Evolutionary conservation across 2,888 invertebrate species (phyloP), one percentile per base, ranked within the genome.

Genomic region (Cinara cedri): DNA sequence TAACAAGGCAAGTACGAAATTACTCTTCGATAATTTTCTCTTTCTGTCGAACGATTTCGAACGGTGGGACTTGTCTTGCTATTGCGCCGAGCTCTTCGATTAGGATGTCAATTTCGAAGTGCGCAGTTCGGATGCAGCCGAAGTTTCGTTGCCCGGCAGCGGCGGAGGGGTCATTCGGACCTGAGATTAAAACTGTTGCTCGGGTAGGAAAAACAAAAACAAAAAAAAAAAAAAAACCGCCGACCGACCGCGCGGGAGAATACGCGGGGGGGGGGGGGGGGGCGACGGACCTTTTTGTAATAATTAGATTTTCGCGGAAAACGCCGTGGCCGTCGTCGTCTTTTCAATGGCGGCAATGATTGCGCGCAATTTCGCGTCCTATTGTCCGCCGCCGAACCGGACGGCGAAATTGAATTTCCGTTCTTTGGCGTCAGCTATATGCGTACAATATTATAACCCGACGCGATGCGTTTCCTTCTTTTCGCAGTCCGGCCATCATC

Each of bases 311-410:
- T 60, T 65, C 51, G 34, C 34, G 34, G 11, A 62, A 65, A 63
- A 74, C 63, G 13, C 54, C 8, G 46, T 4, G 42, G n/a, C 44
- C 24, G 14, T 16, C 16, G n/a, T 24, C 26, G 26, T 16, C 19
- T 10, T 34, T 34, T 54, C 74, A 75, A 75, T 75, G 63, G 74
- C 54, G 42, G 24, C 54, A 54, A 54, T 65, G 74, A 75, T 75
- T 75, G 74, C 74, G 21, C 11, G 74, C 63, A 75, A 75, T 75
- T 65, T 75, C 14, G 54, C 42, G 54, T 65, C 44, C 54, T 24
- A 75, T 75, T 75, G 72, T 72, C 46, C 26, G 16, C 10, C 19
- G 11, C 16, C 34, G 63, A 34, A 21, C 51, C 49, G 49, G 72
- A 13, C 19, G 13, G 44, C 13, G 54, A 65, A 75, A 75, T 75